A percentile compares a stretch with the other conserved stretches of the same genome.
phyloP scores from a whole-genome alignment of 2,113 vertebrate species.

The Manacus vitellinus region DNA sequence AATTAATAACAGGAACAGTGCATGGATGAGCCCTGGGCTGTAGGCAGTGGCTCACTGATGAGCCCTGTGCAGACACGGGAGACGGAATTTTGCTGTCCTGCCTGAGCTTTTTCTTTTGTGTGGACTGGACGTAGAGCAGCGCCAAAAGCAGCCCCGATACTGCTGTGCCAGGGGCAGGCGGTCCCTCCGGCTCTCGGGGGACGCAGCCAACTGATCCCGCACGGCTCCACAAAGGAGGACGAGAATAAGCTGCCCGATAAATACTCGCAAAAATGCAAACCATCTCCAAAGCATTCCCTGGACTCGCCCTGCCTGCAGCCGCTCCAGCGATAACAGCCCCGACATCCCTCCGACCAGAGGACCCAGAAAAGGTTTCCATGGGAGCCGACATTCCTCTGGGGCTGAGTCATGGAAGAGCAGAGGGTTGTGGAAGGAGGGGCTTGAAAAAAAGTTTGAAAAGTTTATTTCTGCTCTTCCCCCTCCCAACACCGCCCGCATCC shows the following conservation, averaged over 20 bases:
- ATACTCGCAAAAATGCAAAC: not conserved
- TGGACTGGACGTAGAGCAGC: not conserved
- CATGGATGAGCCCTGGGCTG: not conserved
- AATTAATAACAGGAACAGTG: not conserved
- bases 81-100: not conserved
- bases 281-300: conserved; percentile 36
- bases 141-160: not conserved
- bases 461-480: conserved; percentile 64
- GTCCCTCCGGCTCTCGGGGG: not conserved
- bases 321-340: conserved; percentile 45
- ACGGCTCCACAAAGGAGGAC: not conserved
- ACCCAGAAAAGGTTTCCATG: conserved; percentile 80
- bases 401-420: conserved; percentile 79
- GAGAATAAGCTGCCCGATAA: not conserved
- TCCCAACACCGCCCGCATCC: conserved; percentile 29
- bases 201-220: not conserved
- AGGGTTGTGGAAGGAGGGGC: conserved; percentile 67
- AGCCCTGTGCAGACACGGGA: not conserved
- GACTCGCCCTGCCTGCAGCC: not conserved
- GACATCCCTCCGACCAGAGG: conserved; percentile 47
- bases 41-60: accelerated
- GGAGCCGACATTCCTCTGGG: conserved; percentile 87
- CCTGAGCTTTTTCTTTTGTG: not conserved
- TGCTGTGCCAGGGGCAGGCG: not conserved
- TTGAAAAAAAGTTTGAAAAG: conserved; percentile 71